Conservation (phyloP, 2,797 vertebrate genomes). For the Tolypeutes matacus region DNA sequence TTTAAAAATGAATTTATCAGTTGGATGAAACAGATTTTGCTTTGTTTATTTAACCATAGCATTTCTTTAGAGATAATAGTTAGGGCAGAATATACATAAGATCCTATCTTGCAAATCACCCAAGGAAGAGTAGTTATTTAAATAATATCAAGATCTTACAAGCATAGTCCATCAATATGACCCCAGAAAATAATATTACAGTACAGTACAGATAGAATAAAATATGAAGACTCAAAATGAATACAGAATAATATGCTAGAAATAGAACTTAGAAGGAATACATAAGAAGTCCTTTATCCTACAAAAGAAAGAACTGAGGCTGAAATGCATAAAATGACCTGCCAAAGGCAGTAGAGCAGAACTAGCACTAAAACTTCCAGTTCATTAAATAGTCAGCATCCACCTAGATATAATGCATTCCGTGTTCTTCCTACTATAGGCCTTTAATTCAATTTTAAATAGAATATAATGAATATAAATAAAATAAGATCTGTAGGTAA, state of each 20-base stretch:
- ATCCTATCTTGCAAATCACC: not conserved
- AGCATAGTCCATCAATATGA: constrained; percentile 10
- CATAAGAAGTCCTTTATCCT: constrained; percentile 2
- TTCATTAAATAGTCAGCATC: not conserved
- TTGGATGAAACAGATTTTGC: not conserved
- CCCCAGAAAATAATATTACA: not conserved
- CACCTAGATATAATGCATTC: not conserved
- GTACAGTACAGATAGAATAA: not conserved
- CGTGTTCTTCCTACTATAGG: not conserved
- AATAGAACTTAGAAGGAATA: constrained; percentile 9
- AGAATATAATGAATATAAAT: not conserved
- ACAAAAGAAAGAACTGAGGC: not conserved
- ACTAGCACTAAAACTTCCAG: not conserved
- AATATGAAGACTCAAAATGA: constrained; percentile 45
- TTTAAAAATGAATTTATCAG: not conserved
- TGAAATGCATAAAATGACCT: not conserved
- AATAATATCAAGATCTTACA: not conserved
- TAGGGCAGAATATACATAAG: not conserved
- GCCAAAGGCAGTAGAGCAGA: not conserved
- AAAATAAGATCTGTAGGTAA: not conserved
- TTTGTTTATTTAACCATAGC: not conserved
- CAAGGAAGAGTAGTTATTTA: constrained; percentile 35
- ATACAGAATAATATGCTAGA: not conserved
- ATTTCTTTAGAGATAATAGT: constrained; percentile 37
- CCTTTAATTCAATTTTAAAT: constrained; percentile 16